phyloP scores from a whole-genome alignment of 2,113 vertebrate species.

The Ophthalmolycus amberensis region DNA sequence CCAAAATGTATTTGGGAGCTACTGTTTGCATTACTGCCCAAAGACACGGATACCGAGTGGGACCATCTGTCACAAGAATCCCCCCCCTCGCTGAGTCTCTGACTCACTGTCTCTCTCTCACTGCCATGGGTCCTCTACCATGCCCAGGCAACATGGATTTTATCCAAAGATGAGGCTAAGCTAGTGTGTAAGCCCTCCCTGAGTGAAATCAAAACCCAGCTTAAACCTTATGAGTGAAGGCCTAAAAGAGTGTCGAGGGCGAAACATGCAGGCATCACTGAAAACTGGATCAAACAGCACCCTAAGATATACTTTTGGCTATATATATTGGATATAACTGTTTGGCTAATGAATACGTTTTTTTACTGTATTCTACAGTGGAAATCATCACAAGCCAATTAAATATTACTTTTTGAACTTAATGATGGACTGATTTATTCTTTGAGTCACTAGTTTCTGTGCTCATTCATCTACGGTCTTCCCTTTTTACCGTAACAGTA shows the following conservation, averaged over 20 bases:
- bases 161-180: conserved; percentile 73
- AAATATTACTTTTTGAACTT: conserved; percentile 5
- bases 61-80: conserved; percentile 74
- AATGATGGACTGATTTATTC: conserved; percentile 3
- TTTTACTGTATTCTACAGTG: not conserved
- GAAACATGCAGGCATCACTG: conserved; percentile 23
- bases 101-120: conserved; percentile 29
- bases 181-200: conserved; percentile 72
- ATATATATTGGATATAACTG: no score
- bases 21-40: conserved; percentile 73
- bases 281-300: conserved; percentile 53
- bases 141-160: conserved; percentile 65
- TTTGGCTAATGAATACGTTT: conserved; percentile 13
- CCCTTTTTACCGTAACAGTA: not conserved
- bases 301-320: not conserved
- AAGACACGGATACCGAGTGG: conserved; percentile 56
- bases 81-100: conserved; percentile 24
- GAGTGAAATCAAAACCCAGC: conserved; percentile 75
- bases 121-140: conserved; percentile 48
- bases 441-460: not conserved
- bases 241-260: conserved; percentile 26
- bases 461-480: conserved; percentile 12
- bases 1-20: conserved; percentile 68
- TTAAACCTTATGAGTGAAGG: conserved; percentile 59
- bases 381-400: not conserved